Conservation (phyloP, 2,888 invertebrate species). For the Hemaris fuciformis region DNA sequence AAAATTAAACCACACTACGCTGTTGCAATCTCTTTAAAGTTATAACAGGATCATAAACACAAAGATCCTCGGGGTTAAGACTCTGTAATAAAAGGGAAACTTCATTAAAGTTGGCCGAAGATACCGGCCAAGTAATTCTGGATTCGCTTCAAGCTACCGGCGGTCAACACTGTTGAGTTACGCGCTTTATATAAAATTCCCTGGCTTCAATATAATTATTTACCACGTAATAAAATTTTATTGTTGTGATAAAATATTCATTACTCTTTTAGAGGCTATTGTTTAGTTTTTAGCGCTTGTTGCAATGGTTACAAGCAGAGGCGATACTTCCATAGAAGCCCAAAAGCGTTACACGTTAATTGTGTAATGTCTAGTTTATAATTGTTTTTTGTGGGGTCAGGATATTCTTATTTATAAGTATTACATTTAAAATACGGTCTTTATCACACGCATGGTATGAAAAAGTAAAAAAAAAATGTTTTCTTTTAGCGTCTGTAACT, state of each 20-base stretch:
- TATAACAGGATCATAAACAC: conserved; percentile 73
- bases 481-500: not conserved
- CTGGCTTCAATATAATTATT: conserved; percentile 8
- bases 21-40: conserved; percentile 65
- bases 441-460: not conserved
- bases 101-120: conserved; percentile 72
- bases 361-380: too few relatives aligned
- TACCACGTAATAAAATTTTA: conserved; percentile 3
- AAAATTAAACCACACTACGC: conserved; percentile 40
- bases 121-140: conserved; percentile 60
- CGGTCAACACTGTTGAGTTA: conserved; percentile 28
- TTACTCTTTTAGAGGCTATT: not conserved
- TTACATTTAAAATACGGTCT: too few relatives aligned
- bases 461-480: too few relatives aligned
- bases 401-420: too few relatives aligned
- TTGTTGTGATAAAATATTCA: not conserved
- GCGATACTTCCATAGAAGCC: too few relatives aligned
- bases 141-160: conserved; percentile 38
- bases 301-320: too few relatives aligned
- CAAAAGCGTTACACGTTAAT: too few relatives aligned
- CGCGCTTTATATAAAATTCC: conserved; percentile 15
- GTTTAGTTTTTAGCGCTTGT: not conserved
- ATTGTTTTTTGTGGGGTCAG: too few relatives aligned
- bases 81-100: conserved; percentile 70
- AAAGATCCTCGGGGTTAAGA: conserved; percentile 64